Percentiles rank a stretch among this genome's conserved stretches.
Evolutionary conservation across 2,888 invertebrate species (phyloP).

Genomic region (Isotomurus palustris): DNA sequence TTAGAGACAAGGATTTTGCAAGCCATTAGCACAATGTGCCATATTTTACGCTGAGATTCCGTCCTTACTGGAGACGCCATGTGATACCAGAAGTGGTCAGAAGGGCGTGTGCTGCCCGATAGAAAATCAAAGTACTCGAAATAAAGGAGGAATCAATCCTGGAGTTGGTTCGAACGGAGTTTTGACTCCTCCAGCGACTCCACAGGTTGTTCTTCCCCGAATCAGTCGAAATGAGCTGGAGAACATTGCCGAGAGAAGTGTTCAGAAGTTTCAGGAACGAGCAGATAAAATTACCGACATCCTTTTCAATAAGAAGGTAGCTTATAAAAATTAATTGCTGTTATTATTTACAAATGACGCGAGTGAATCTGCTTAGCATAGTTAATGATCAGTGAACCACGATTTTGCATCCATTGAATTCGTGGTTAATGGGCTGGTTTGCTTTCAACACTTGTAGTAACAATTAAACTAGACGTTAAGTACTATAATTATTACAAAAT

Average conservation of each 20-base stretch:
- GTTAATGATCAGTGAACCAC: too few relatives aligned
- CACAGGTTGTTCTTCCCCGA: conserved; percentile 49
- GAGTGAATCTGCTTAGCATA: too few relatives aligned
- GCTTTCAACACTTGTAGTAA: not conserved
- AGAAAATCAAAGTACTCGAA: conserved; percentile 22
- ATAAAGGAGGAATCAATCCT: conserved; percentile 19
- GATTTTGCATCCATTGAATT: too few relatives aligned
- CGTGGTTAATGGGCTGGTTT: too few relatives aligned
- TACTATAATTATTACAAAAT: not conserved
- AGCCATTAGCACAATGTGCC: conserved; percentile 45
- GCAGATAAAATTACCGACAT: conserved; percentile 39
- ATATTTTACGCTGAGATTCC: conserved; percentile 46
- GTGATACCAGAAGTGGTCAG: conserved; percentile 37
- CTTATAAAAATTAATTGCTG: too few relatives aligned
- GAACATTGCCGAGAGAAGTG: conserved; percentile 48
- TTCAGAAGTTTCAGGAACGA: conserved; percentile 47
- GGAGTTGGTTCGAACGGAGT: conserved; percentile 48
- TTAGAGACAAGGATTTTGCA: conserved; percentile 43
- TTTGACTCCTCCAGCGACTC: conserved; percentile 49
- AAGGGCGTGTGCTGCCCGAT: conserved; percentile 44
- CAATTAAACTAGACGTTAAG: not conserved
- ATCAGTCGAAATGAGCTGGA: conserved; percentile 49
- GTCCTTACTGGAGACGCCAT: conserved; percentile 41
- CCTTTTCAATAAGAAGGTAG: conserved; percentile 41
- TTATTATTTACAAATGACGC: too few relatives aligned